Base-by-base conservation (phyloP, 92 coral and sea anemone species). In the Zoanthus gigantus region DNA sequence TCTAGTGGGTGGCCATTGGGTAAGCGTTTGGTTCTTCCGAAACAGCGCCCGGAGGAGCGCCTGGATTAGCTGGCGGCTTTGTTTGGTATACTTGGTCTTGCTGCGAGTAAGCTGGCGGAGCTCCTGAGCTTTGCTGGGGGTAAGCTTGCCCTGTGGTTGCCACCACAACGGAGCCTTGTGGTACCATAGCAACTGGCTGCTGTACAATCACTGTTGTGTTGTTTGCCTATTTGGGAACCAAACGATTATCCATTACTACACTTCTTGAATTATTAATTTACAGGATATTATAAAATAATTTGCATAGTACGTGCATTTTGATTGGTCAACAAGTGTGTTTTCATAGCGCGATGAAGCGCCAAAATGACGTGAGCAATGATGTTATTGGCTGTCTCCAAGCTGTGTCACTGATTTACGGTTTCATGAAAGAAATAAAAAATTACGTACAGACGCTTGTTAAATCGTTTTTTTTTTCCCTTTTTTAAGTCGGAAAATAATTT, bases 141-240 rank as follows among this genome's bases (percentile, higher is more conserved):
- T 46, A 45, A 44, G 42, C 30, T 7, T 34, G 56, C 57, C 61
- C 34, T 46, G 50, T 23, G 30, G 61, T 53, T 75, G 79, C 7
- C 11, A 76, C 37, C 29, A 76, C 61, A 46, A 76, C 79, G 6
- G 79, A 4, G 79, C 46, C 46, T 48, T 50, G 79, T 8, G 85
- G 85, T 6, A 80, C 73, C 85, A 80, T 80, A 42, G 74, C 72
- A 44, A 80, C 85, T 0, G 85, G 85, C 30, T 80, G 85, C 60
- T 80, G 85, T 9, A 80, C 73, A 47, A 80, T 80, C 83, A 79
- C 83, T 1, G 83, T 79, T 11, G 83, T 79, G 67, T 78, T 9
- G 29, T 15, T 57, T 57, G 69, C 30, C 34, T 58, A 7, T 77
- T 28, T 54, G 60, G 1, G 7, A 79, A 7, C 12, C 32, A 42